Base-by-base conservation (phyloP, 2,888 invertebrate species). In the Homarus gammarus region DNA sequence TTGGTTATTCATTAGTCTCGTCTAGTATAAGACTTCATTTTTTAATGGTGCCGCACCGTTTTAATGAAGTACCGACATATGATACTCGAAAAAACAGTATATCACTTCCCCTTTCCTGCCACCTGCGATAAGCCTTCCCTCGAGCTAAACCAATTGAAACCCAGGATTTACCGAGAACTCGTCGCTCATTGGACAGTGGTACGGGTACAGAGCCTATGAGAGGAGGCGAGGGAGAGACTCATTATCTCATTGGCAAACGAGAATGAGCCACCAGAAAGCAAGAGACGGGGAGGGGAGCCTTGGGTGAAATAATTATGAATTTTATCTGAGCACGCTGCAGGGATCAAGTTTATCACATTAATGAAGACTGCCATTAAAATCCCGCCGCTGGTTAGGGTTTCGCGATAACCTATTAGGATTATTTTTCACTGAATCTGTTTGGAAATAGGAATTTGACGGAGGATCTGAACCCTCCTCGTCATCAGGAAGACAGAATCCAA, bases 321-420 rank as follows among this genome's bases (percentile, higher is more conserved):
- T 86, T 86, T 86, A 36, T 61, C 78, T 86, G 33, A 38, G 78
- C 31, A 33, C 61, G 61, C 64, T 64, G 68, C 40, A 33, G 70
- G 6, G 79, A 86, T 87, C 87, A 81, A 79, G 61, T 79, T 87
- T 70, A 81, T 70, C 31, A 40, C 81, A 87, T 87, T 87, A 87
- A 87, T 87, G 87, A 87, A 87, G 68, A 51, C 56, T 72, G 72
- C 87, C 87, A 87, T 87, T 87, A 87, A 87, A 87, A 87, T 87
- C 79, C 38, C 33, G 22, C 51, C 22, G 51, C 31, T 27, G 87
- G 78, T 68, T 87, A 36, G 56, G 79, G 73, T 87, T 87, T 51
- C 87, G 38, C 56, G 51, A 49, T 56, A 70, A 87, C 87, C 87
- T 87, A 87, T 87, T 87, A 81, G 70, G 68, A 44, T 81, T 81